Base-by-base conservation (phyloP, 2,888 invertebrate species). In the Parnassius apollo region DNA sequence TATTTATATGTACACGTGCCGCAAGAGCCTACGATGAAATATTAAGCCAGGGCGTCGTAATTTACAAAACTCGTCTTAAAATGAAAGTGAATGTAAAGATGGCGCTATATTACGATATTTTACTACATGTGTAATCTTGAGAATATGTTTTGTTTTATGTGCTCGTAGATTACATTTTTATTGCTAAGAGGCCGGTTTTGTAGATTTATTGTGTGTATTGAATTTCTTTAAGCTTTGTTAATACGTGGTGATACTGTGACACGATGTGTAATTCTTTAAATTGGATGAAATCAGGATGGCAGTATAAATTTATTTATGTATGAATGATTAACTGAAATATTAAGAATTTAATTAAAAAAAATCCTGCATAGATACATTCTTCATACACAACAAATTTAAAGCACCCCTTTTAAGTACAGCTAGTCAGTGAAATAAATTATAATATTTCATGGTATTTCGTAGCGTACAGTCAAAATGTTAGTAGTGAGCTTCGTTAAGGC, bases 11-110 rank as follows among this genome's bases (percentile, higher is more conserved):
- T 68, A 66, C 57, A 66, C 65, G 67, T 57, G 62, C 71, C 64
- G 65, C 65, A 63, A 62, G 69, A 65, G 68, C 66, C 66, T 66
- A 62, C 65, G 60, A 66, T 75, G 70, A 74, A 67, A 71, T 74
- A 75, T 71, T 69, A 68, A 64, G 60, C 66, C 62, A 42, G 18
- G 35, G 13, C 42, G 55, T 59, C 59, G 50, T 63, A 63, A 63
- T 63, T 63, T 59, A 55, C 59, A 55, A 62, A 58, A 59, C 25
- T 49, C 48, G 61, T 61, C 63, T 51, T 46, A 63, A 63, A 55
- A 63, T 51, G 59, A 59, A 63, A 59, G 58, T 22, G 51, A 48
- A 61, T 61, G 45, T 48, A 58, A 58, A 58, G 52, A 62, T 42
- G 52, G 60, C 60, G 60, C 42, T 45, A 45, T n/a, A 58, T 54